Conservation (phyloP, 2,888 invertebrate genomes). For the Drosophila imparisetae region DNA sequence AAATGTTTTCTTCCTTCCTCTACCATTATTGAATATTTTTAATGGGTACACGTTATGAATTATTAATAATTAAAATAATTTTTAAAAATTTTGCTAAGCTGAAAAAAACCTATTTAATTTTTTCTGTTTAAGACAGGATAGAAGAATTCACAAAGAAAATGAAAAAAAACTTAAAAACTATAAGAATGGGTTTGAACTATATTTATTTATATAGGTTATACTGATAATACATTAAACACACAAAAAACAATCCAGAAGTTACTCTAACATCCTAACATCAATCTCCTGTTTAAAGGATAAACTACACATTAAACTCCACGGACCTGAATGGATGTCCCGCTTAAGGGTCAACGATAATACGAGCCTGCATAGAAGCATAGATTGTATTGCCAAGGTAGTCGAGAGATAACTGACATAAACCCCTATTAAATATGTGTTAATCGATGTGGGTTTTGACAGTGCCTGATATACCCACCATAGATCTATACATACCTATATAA, state of each 20-base stretch:
- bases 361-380: constrained; percentile 90
- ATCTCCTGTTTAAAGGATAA: constrained; percentile 77
- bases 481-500: constrained; percentile 1
- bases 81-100: not conserved
- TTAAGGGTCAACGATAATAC: constrained; percentile 87
- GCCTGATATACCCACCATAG: constrained; percentile 11
- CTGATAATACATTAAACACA: not conserved
- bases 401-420: constrained; percentile 19
- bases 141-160: not conserved
- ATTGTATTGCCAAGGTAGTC: constrained; percentile 87
- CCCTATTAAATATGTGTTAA: constrained; percentile 24
- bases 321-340: constrained; percentile 89
- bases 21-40: not conserved
- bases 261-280: constrained; percentile 27
- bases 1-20: not conserved
- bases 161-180: not conserved
- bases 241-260: constrained; percentile 14
- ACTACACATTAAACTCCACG: constrained; percentile 82
- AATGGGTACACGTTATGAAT: not conserved
- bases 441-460: constrained; percentile 26
- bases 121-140: not conserved
- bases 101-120: not conserved
- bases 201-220: not conserved
- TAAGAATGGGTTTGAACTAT: not conserved
- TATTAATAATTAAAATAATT: not conserved